Evolutionary conservation across 2,797 vertebrate genomes (phyloP).

Genomic region (Phoeniculus purpureus): DNA sequence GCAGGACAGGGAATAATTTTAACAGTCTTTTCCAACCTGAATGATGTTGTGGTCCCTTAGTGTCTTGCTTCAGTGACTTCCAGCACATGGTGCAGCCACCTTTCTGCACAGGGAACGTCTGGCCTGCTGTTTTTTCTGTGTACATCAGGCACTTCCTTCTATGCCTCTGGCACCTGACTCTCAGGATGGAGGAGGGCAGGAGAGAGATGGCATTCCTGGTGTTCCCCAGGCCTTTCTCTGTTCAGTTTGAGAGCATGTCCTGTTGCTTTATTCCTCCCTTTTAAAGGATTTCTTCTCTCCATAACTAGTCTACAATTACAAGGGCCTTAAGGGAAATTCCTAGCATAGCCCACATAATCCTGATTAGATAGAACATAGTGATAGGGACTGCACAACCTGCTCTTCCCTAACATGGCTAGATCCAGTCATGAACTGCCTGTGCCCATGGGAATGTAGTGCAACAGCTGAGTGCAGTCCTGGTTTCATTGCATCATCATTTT

Average conservation of each 20-base stretch:
- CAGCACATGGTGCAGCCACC: neutral
- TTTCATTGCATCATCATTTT: neutral
- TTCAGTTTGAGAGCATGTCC: neutral
- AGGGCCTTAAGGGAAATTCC: neutral
- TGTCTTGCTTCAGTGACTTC: neutral
- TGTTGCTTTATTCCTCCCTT: neutral
- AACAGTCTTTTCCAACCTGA: neutral
- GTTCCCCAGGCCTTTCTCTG: neutral
- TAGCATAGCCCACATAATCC: neutral
- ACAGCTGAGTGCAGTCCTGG: neutral
- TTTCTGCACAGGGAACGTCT: neutral
- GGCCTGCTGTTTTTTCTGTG: neutral
- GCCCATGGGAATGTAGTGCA: neutral
- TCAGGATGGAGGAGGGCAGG: neutral
- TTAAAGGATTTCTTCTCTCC: neutral
- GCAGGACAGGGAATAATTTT: neutral
- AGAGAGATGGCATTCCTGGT: neutral
- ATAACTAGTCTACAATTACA: accelerated
- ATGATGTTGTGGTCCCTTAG: neutral
- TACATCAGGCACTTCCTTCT: neutral
- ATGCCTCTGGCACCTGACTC: neutral
- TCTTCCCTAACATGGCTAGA: neutral
- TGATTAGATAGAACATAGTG: neutral
- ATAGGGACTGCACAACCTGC: neutral
- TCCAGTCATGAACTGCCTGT: neutral